Evolutionary conservation across 2,888 invertebrate genomes (phyloP).

Genomic region (Noctuana brunneofusca): DNA sequence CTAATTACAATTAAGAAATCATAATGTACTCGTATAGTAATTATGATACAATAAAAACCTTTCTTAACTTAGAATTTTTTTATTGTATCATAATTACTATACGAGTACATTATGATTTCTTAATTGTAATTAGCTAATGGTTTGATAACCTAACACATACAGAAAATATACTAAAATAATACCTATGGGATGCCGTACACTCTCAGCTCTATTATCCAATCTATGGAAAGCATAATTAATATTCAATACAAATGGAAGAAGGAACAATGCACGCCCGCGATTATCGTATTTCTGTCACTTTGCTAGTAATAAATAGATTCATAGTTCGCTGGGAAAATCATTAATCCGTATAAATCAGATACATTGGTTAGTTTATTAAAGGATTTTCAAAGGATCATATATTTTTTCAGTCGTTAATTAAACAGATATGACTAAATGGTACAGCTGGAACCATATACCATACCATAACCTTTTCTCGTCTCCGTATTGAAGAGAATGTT

Average conservation of each 20-base stretch:
- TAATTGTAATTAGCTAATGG: too few species aligned
- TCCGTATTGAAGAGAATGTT: too few species aligned
- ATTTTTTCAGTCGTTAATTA: background rate
- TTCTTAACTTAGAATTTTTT: too few species aligned
- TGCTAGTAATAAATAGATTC: conserved; percentile 6
- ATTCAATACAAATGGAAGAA: conserved; percentile 4
- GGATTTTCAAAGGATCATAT: conserved; percentile 7
- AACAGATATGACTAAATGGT: background rate
- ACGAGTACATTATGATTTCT: too few species aligned
- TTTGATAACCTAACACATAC: too few species aligned
- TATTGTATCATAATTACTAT: too few species aligned
- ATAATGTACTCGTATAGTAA: too few species aligned
- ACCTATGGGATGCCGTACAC: background rate
- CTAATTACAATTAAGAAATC: too few species aligned
- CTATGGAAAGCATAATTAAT: conserved; percentile 11
- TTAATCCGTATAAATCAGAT: conserved; percentile 7
- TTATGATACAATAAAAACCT: too few species aligned
- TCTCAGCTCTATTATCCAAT: background rate
- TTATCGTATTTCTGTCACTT: conserved; percentile 11
- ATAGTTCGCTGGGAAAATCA: background rate
- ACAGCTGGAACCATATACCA: too few species aligned
- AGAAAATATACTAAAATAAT: background rate
- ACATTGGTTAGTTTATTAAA: conserved; percentile 2
- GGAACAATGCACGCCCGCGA: conserved; percentile 16
- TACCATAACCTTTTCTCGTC: background rate